Percentiles rank a stretch among this genome's conserved stretches.
These are phyloP conservation scores for Equus przewalskii DNA, from an alignment of 2,113 vertebrate genomes.

Conservation along the genomic window DNA sequence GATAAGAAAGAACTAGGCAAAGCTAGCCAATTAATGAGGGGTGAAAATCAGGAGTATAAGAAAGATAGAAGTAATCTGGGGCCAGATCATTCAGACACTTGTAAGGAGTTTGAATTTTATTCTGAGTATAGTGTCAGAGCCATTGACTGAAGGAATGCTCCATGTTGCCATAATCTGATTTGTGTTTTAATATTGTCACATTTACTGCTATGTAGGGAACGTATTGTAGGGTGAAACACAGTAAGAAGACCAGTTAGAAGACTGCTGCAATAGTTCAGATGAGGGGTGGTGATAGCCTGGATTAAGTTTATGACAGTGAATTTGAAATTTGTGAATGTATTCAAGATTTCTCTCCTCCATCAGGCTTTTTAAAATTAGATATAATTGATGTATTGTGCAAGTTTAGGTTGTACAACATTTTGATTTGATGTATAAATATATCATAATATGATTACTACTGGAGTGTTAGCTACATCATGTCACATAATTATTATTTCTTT, in stretches of 20 bases:
- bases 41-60: neutral
- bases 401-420: neutral
- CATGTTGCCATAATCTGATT: neutral
- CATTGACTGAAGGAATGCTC: neutral
- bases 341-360: neutral
- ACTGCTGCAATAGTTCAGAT: too few species aligned
- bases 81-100: neutral
- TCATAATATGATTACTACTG: too few species aligned
- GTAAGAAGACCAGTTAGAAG: too few species aligned
- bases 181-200: neutral
- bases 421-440: too few species aligned
- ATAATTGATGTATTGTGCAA: neutral
- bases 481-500: neutral
- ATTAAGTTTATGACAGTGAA: neutral
- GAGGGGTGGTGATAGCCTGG: too few species aligned
- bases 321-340: neutral
- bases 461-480: neutral
- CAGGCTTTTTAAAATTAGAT: neutral
- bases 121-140: neutral
- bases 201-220: neutral
- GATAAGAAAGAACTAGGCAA: neutral
- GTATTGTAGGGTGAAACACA: too few species aligned
- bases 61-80: neutral
- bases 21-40: neutral
- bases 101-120: neutral